These are phyloP conservation scores for Ciconia nigra DNA, from an alignment of 2,797 vertebrate genomes.

Conservation along the genomic window DNA sequence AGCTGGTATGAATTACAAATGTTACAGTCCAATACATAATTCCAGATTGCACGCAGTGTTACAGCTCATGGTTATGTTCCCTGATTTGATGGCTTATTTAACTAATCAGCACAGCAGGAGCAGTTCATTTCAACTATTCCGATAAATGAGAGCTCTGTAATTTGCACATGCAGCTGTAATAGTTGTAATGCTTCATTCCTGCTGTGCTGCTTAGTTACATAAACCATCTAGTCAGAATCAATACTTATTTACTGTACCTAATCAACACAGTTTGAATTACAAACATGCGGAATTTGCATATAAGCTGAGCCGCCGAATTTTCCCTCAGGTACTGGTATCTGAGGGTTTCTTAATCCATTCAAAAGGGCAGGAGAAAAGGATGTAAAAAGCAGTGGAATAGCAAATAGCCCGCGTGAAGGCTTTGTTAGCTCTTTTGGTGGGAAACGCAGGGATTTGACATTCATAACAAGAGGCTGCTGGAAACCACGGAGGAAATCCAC, in stretches of 20 bases:
- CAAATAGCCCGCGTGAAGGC: neutral
- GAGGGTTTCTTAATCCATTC: neutral
- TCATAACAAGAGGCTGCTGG: slow-evolving; percentile 7
- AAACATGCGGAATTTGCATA: slow-evolving; percentile 27
- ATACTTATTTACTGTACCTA: slow-evolving; percentile 67
- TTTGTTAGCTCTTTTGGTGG: neutral
- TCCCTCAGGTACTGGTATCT: slow-evolving; percentile 14
- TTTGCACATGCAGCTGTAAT: slow-evolving; percentile 65
- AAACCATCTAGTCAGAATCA: slow-evolving; percentile 61
- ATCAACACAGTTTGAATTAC: slow-evolving; percentile 59
- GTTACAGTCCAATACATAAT: slow-evolving; percentile 20
- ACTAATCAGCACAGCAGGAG: slow-evolving; percentile 66
- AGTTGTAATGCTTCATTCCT: slow-evolving; percentile 53
- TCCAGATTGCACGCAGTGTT: neutral
- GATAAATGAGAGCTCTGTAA: slow-evolving; percentile 57
- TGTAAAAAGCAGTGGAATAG: neutral
- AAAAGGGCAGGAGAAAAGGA: neutral
- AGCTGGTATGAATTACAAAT: slow-evolving; percentile 10
- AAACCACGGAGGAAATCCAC: neutral
- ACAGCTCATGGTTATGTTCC: slow-evolving; percentile 37
- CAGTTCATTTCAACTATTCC: slow-evolving; percentile 50
- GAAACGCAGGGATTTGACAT: neutral
- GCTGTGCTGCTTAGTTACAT: slow-evolving; percentile 58
- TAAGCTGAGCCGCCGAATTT: neutral
- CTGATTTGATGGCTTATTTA: slow-evolving; percentile 68